Conservation (phyloP, 2,888 invertebrate species). For the Leucania comma region DNA sequence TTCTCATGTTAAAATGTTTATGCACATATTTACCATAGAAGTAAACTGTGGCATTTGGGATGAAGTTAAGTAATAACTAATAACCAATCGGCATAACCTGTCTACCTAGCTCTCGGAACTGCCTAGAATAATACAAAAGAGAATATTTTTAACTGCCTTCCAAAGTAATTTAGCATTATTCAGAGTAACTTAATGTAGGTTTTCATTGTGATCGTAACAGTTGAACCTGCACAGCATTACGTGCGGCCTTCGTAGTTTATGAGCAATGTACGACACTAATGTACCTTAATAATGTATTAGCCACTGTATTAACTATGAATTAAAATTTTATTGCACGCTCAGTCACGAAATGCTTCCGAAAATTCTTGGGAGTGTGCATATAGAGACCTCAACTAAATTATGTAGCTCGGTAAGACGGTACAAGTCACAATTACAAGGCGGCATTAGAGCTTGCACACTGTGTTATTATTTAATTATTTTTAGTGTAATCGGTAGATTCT, state of each 20-base stretch:
- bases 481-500: conserved; percentile 70
- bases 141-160: conserved; percentile 27
- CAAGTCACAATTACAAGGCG: conserved; percentile 78
- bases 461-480: conserved; percentile 80
- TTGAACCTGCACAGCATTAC: conserved; percentile 44
- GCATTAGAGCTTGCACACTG: conserved; percentile 73
- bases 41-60: conserved; percentile 56
- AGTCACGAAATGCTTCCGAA: conserved; percentile 84
- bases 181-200: conserved; percentile 49
- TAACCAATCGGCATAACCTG: conserved; percentile 36
- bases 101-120: conserved; percentile 42
- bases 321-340: conserved; percentile 79
- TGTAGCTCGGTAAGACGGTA: conserved; percentile 76
- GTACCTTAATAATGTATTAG: conserved; percentile 80
- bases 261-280: conserved; percentile 74
- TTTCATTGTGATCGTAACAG: conserved; percentile 59
- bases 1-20: conserved; percentile 62
- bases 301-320: conserved; percentile 78
- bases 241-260: conserved; percentile 65
- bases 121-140: conserved; percentile 25
- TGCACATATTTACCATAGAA: conserved; percentile 60
- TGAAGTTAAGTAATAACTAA: conserved; percentile 56
- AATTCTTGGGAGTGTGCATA: conserved; percentile 58
- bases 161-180: conserved; percentile 52
- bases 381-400: conserved; percentile 71